These are phyloP conservation scores for Rattus rattus DNA, from an alignment of 2,113 vertebrate genomes.

Conservation along the genomic window DNA sequence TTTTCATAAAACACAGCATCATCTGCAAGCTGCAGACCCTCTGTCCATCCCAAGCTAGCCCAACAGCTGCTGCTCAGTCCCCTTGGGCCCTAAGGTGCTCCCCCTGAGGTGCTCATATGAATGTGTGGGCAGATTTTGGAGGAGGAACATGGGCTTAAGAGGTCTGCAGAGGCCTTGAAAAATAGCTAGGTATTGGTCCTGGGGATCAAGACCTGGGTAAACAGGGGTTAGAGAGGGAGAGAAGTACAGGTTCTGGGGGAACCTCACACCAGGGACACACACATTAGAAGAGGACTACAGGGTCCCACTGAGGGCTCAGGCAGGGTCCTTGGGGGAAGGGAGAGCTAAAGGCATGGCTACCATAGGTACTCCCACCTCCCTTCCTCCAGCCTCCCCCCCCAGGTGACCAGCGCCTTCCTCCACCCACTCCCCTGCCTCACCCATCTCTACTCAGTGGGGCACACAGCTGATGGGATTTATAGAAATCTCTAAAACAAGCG, in stretches of 20 bases:
- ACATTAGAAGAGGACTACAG: neutral
- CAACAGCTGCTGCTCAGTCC: accelerated
- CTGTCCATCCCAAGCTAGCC: too few species aligned
- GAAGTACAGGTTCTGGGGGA: neutral
- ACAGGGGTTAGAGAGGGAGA: accelerated
- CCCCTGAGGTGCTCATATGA: neutral
- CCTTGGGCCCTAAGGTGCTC: neutral
- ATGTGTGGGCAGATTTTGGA: neutral
- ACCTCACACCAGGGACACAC: accelerated
- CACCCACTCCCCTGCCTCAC: neutral
- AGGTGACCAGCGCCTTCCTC: neutral
- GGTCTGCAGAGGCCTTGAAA: neutral
- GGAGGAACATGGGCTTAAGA: accelerated
- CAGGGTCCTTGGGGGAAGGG: accelerated
- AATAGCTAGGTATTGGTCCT: neutral
- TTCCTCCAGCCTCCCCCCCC: accelerated
- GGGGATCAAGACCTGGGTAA: neutral
- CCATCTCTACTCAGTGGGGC: neutral
- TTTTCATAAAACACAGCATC: too few species aligned
- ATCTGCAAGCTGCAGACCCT: neutral
- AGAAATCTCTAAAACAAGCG: slow-evolving; percentile 70
- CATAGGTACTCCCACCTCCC: neutral
- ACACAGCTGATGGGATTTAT: neutral
- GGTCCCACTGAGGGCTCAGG: neutral
- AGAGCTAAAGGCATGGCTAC: neutral